These are phyloP conservation scores for Calycopis cecrops DNA, from an alignment of 1,140 invertebrate genomes.

Conservation along the genomic window DNA sequence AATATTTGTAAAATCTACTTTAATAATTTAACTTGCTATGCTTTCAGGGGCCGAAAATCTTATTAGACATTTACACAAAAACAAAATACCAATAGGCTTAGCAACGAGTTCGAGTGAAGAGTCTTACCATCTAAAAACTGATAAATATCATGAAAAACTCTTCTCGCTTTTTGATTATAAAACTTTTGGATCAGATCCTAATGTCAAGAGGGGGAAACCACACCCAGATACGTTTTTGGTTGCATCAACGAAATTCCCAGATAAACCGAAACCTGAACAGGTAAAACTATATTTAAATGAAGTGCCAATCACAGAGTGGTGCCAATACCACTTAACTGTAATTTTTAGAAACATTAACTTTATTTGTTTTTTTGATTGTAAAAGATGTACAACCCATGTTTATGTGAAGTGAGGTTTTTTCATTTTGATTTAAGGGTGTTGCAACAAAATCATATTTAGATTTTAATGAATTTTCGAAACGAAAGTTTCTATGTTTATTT, in stretches of 20 bases:
- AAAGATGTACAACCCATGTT: too few species aligned
- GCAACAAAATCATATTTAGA: too few species aligned
- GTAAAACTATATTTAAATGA: constrained; percentile 43
- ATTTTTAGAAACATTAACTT: too few species aligned
- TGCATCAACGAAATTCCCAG: constrained; percentile 80
- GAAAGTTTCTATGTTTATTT: too few species aligned
- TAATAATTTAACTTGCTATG: too few species aligned
- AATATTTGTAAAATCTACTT: too few species aligned
- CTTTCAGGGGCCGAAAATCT: constrained; percentile 81
- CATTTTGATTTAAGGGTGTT: too few species aligned
- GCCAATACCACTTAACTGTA: too few species aligned
- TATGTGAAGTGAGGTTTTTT: too few species aligned
- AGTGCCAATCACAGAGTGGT: too few species aligned
- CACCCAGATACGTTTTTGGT: constrained; percentile 86
- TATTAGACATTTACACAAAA: constrained; percentile 79
- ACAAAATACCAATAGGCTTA: constrained; percentile 82
- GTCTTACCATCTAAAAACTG: constrained; percentile 80
- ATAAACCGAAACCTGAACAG: constrained; percentile 75
- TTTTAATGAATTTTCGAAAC: too few species aligned
- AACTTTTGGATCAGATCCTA: constrained; percentile 83
- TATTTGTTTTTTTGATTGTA: too few species aligned
- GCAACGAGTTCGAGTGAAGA: constrained; percentile 83
- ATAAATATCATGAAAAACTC: constrained; percentile 80
- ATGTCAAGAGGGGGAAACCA: constrained; percentile 86
- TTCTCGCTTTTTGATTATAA: constrained; percentile 80